phyloP scores from a whole-genome alignment of 2,113 vertebrate species.

The Calypte anna region DNA sequence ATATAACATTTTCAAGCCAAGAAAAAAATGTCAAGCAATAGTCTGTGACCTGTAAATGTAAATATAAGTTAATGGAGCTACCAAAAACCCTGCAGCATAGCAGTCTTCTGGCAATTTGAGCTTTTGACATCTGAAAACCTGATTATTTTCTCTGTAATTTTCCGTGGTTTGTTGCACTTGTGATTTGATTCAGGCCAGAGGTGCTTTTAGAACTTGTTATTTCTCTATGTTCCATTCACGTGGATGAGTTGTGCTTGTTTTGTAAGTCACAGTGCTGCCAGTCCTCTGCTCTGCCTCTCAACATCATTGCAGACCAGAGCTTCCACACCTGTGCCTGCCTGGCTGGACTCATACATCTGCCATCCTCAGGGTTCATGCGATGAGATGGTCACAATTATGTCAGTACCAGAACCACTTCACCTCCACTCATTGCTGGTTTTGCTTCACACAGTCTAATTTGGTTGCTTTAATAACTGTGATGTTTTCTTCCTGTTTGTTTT shows the following conservation, averaged over 20 bases:
- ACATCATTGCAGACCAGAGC: not conserved
- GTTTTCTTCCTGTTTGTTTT: not conserved
- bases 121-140: not conserved
- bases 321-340: not conserved
- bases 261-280: not conserved
- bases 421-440: not conserved
- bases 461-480: not conserved
- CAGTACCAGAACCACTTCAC: not conserved
- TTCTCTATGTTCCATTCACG: not conserved
- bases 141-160: not conserved
- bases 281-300: not conserved
- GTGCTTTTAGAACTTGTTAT: not conserved
- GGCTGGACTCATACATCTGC: fast-evolving
- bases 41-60: not conserved
- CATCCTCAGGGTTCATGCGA: not conserved
- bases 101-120: not conserved
- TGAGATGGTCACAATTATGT: not conserved
- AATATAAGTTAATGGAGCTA: not conserved
- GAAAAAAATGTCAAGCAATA: not conserved
- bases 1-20: not conserved
- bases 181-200: not conserved
- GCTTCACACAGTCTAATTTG: not conserved
- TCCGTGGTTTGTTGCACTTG: not conserved
- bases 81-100: not conserved
- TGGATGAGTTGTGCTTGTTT: not conserved